phyloP scores from a whole-genome alignment of 1,140 invertebrate species.

The Hirudo medicinalis region DNA sequence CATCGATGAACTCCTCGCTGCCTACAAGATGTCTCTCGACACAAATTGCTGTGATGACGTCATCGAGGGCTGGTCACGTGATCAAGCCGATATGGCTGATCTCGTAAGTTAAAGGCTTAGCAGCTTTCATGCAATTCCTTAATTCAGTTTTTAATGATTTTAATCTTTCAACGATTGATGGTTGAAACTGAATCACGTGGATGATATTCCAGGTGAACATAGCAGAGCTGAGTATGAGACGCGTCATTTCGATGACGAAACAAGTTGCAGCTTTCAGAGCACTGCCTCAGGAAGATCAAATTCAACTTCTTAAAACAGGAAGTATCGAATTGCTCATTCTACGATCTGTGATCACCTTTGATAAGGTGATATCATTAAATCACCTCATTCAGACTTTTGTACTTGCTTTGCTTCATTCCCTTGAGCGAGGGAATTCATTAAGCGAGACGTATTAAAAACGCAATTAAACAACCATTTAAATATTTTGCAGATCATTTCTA shows the following conservation, averaged over 20 bases:
- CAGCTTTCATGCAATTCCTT: not conserved
- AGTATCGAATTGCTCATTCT: conserved; percentile 47
- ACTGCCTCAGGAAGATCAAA: conserved; percentile 41
- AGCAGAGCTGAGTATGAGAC: conserved; percentile 38
- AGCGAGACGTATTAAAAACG: too few relatives aligned
- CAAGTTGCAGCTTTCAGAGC: conserved; percentile 41
- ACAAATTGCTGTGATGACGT: conserved; percentile 23
- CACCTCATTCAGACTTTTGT: too few relatives aligned
- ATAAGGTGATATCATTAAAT: conserved; percentile 25
- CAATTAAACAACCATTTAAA: too few relatives aligned
- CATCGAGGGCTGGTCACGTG: conserved; percentile 11
- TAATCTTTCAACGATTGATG: too few relatives aligned
- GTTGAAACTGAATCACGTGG: not conserved
- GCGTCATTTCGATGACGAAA: conserved; percentile 42
- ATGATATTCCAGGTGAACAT: conserved; percentile 31
- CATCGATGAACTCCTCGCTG: conserved; percentile 36
- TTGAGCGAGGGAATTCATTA: too few relatives aligned
- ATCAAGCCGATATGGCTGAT: conserved; percentile 32
- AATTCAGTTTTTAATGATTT: not conserved
- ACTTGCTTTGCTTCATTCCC: too few relatives aligned
- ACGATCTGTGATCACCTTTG: conserved; percentile 40
- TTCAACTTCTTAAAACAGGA: conserved; percentile 42
- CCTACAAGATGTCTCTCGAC: conserved; percentile 37
- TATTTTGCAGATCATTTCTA: too few relatives aligned
- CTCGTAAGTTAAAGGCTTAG: conserved; percentile 24